A percentile compares a stretch with the other conserved stretches of the same genome.
phyloP scores from a whole-genome alignment of 2,888 invertebrate species.

The Schrankia costaestrigalis region DNA sequence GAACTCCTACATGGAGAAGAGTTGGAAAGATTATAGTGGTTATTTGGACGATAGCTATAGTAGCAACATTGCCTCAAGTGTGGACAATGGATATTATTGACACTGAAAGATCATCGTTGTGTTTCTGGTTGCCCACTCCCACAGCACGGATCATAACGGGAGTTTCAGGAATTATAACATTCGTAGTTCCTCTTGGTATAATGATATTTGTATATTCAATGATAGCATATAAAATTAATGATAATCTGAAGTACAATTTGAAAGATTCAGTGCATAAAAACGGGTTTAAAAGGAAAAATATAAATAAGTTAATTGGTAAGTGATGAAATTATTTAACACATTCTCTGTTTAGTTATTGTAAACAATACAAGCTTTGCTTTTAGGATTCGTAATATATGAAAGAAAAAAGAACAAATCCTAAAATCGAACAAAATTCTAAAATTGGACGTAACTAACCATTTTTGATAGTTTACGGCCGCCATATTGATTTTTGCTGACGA shows the following conservation, averaged over 20 bases:
- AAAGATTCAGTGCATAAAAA: constrained; percentile 30
- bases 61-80: constrained; percentile 29
- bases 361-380: not conserved
- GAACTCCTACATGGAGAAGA: constrained; percentile 21
- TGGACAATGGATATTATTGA: constrained; percentile 27
- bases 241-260: constrained; percentile 20
- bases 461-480: too few relatives aligned
- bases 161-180: constrained; percentile 24
- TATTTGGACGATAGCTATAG: constrained; percentile 34
- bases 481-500: too few relatives aligned
- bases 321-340: too few relatives aligned
- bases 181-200: constrained; percentile 32
- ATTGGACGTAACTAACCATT: too few relatives aligned
- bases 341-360: not conserved
- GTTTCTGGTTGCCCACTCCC: constrained; percentile 18
- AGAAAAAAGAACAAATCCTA: not conserved
- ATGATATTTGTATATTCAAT: constrained; percentile 34
- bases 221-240: constrained; percentile 36
- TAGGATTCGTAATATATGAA: not conserved
- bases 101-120: constrained; percentile 20
- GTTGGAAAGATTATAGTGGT: constrained; percentile 25
- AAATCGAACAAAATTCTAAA: too few relatives aligned
- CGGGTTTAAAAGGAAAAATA: constrained; percentile 29
- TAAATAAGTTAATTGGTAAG: constrained; percentile 41
- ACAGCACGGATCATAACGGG: constrained; percentile 19